Percentiles rank a stretch among this genome's conserved stretches.
phyloP scores from a whole-genome alignment of 2,113 vertebrate genomes.

The Amphiprion ocellaris region DNA sequence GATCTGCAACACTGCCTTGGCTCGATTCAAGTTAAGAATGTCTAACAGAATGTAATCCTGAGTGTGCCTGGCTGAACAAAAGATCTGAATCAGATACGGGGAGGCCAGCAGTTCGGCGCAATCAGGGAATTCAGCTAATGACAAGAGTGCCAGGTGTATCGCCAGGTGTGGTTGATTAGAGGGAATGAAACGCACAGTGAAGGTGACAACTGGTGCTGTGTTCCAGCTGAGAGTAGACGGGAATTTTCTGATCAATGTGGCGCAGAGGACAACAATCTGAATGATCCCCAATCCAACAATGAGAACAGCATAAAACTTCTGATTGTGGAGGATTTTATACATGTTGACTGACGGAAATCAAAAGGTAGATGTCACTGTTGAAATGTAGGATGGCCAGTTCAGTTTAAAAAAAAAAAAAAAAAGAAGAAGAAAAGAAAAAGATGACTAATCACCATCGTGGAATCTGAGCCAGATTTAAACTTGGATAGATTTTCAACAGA shows the following conservation, averaged over 20 bases:
- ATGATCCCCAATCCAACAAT: slow-evolving; percentile 33
- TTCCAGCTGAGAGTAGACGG: slow-evolving; percentile 61
- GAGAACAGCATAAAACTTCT: slow-evolving; percentile 23
- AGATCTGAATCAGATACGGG: slow-evolving; percentile 42
- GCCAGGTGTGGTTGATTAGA: slow-evolving; percentile 83
- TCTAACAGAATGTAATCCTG: slow-evolving; percentile 4
- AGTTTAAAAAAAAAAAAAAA: no score
- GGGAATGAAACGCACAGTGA: slow-evolving; percentile 65
- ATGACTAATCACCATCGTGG: no score
- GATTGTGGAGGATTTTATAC: neutral
- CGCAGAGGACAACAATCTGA: slow-evolving; percentile 48
- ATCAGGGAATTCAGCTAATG: slow-evolving; percentile 76
- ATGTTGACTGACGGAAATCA: neutral
- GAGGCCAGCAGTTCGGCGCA: slow-evolving; percentile 48
- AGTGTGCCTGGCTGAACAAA: slow-evolving; percentile 52
- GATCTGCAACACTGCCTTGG: neutral
- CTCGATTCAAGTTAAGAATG: slow-evolving; percentile 21
- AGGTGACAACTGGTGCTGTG: slow-evolving; percentile 69
- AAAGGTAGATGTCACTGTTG: neutral
- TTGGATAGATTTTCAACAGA: no score
- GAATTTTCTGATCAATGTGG: slow-evolving; percentile 50
- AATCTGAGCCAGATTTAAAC: no score
- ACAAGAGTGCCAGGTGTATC: slow-evolving; percentile 78
- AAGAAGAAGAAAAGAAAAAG: no score
- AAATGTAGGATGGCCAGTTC: no score